phyloP scores from a whole-genome alignment of 2,113 vertebrate genomes.

The Jacana jacana region DNA sequence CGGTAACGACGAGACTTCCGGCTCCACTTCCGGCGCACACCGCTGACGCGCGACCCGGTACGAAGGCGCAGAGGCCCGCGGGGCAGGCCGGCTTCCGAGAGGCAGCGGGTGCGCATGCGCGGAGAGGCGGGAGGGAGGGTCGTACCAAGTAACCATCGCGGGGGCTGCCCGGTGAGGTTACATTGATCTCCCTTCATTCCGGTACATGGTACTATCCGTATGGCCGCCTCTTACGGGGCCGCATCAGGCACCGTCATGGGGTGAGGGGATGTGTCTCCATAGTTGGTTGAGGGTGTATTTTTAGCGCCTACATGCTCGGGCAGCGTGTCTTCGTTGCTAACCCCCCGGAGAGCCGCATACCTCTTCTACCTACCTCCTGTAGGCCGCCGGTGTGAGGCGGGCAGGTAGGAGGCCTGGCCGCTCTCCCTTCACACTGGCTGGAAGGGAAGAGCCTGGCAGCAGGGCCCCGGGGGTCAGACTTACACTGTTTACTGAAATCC shows the following conservation, averaged over 20 bases:
- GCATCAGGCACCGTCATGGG: accelerated
- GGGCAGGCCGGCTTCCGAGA: accelerated
- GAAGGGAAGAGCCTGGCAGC: neutral
- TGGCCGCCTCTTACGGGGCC: accelerated
- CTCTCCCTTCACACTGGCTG: neutral
- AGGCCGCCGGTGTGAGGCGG: neutral
- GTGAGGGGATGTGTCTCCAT: accelerated
- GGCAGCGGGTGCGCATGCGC: neutral
- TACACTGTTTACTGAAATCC: no score
- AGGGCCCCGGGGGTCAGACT: no score
- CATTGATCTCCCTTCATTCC: no score
- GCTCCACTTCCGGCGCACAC: neutral
- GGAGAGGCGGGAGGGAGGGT: accelerated
- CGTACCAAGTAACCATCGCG: neutral
- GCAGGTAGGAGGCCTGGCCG: neutral
- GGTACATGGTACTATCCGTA: neutral
- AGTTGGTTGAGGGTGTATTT: accelerated
- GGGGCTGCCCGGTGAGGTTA: no score
- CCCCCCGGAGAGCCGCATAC: no score
- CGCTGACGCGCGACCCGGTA: accelerated
- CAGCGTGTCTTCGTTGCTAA: no score
- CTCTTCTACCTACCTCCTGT: no score
- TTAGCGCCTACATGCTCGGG: accelerated
- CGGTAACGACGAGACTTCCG: accelerated
- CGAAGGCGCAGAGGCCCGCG: neutral